Base-by-base conservation (phyloP, 2,113 vertebrate genomes). In the Petrocephalus zakoni region DNA sequence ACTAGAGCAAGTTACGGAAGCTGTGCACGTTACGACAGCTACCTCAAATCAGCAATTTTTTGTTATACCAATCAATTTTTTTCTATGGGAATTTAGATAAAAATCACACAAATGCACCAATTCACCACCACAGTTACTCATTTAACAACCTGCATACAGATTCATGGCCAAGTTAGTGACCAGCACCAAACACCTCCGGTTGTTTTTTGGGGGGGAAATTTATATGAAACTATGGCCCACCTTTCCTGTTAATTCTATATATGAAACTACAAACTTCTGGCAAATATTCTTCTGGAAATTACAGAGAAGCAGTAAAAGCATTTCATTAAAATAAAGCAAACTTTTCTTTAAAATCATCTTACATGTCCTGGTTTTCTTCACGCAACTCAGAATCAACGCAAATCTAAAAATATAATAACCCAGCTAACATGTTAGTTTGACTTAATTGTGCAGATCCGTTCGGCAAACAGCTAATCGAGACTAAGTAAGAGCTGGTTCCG, bases 111-210 rank as follows among this genome's bases (percentile, higher is more conserved):
- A 64, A 58, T 61, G 61, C 2, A 87, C 34, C 10, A 64, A 64
- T 61, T 37, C 34, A 25, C 37, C 4, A 46, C 4, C 83, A 47
- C 13, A 52, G 58, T 52, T 61, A 83, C 81, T 81, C 55, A 86
- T 82, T 86, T 78, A 88, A 87, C 86, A 78, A 88, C 78, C 87
- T 17, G 53, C 37, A 52, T 86, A 87, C 56, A 51, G 52, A 9
- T 75, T 88, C 25, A 8, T 34, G 55, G 55, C 55, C 85, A 87
- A 47, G 37, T 29, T 17, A n/a, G 10, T 61, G 53, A 55, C 13
- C 85, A 64, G 56, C n/a, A n/a, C n/a, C n/a, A 52, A 9, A 21
- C n/a, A 55, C 84, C 52, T 55, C 13, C 5, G 1, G 84, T 13
- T 86, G 84, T 86, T 86, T 29, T 86, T 37, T 55, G 52, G 81